Evolutionary conservation across 2,888 invertebrate species (phyloP).

Genomic region (Horisme vitalbata): DNA sequence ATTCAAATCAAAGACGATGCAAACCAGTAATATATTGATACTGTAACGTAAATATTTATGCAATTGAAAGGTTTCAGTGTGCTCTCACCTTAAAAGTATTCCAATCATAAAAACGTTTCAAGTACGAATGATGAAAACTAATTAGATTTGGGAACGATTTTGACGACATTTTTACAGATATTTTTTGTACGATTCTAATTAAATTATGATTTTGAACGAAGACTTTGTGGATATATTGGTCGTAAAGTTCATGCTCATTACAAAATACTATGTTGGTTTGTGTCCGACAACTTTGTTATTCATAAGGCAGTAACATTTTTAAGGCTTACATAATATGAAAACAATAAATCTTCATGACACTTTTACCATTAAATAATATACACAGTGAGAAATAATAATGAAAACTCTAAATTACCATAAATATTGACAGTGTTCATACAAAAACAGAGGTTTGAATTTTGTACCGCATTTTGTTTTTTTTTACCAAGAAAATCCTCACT

Average conservation of each 20-base stretch:
- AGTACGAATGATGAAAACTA: constrained; percentile 45
- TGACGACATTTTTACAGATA: constrained; percentile 31
- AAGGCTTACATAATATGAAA: background rate
- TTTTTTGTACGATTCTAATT: constrained; percentile 63
- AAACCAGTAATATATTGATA: no score
- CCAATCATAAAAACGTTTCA: constrained; percentile 38
- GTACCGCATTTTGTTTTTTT: no score
- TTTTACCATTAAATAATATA: no score
- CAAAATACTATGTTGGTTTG: constrained; percentile 14
- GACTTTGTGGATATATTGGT: constrained; percentile 38
- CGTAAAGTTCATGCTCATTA: constrained; percentile 43
- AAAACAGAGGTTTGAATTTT: no score
- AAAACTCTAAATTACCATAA: no score
- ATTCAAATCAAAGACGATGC: no score
- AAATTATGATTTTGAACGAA: constrained; percentile 48
- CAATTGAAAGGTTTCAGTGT: no score
- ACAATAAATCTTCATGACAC: background rate
- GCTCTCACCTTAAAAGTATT: constrained; percentile 28
- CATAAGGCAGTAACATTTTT: constrained; percentile 3
- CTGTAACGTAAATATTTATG: no score
- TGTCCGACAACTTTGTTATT: constrained; percentile 8
- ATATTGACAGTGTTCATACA: no score
- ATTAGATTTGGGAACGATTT: constrained; percentile 47
- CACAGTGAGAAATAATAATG: no score
- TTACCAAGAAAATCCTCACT: no score